Conservation (phyloP, 1,140 invertebrate genomes). For the Drosophila miranda region DNA sequence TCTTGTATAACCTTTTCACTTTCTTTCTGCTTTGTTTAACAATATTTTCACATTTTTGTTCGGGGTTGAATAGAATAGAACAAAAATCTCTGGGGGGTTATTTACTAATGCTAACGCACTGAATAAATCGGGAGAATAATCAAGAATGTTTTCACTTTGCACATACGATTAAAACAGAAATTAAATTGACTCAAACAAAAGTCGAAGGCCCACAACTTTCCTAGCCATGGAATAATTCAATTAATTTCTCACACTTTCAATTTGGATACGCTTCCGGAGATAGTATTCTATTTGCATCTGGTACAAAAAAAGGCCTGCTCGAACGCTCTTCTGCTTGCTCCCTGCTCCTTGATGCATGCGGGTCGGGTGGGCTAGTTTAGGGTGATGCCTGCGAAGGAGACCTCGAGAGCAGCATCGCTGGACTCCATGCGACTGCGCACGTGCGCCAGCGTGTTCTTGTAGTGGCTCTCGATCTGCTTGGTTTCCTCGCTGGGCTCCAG, state of each 20-base stretch:
- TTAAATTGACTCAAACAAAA: constrained; percentile 56
- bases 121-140: constrained; percentile 59
- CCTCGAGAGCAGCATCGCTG: constrained; percentile 85
- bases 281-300: constrained; percentile 25
- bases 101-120: constrained; percentile 58
- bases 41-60: constrained; percentile 70
- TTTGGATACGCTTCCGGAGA: constrained; percentile 24
- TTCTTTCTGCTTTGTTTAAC: constrained; percentile 59
- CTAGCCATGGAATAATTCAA: constrained; percentile 41
- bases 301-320: constrained; percentile 55
- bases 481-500: constrained; percentile 97
- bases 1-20: constrained; percentile 57
- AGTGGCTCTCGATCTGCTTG: constrained; percentile 97
- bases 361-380: constrained; percentile 64
- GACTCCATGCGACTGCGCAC: constrained; percentile 87
- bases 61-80: constrained; percentile 57
- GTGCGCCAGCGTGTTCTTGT: constrained; percentile 93
- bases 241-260: constrained; percentile 40
- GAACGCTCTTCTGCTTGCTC: constrained; percentile 14
- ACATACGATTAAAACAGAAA: constrained; percentile 63
- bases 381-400: constrained; percentile 81
- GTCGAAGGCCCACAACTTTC: constrained; percentile 52
- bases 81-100: constrained; percentile 47
- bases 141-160: constrained; percentile 71
- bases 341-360: constrained; percentile 11